Evolutionary conservation across 2,113 vertebrate genomes (phyloP).

Genomic region (Castor canadensis): DNA sequence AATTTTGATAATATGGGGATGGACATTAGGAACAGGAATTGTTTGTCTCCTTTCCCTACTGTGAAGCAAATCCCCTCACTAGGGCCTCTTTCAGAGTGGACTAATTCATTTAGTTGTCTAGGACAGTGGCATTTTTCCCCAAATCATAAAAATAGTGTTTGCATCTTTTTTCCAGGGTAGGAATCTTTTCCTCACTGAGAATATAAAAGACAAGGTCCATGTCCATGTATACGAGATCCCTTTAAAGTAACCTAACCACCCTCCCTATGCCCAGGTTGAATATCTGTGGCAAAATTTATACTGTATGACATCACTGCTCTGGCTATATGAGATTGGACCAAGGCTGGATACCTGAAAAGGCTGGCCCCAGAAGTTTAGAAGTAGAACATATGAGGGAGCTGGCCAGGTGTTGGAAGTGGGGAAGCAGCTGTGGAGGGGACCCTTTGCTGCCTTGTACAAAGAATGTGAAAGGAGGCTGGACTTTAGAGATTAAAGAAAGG

Average conservation of each 20-base stretch:
- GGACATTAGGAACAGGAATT: accelerated
- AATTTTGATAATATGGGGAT: neutral
- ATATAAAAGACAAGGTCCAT: neutral
- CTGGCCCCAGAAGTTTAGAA: neutral
- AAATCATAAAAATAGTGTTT: neutral
- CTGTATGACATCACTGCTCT: neutral
- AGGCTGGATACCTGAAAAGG: neutral
- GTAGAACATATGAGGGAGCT: neutral
- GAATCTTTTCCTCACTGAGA: neutral
- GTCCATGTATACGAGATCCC: accelerated
- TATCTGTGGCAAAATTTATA: neutral
- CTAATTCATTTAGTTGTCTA: neutral
- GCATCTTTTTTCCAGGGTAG: neutral
- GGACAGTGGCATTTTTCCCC: neutral
- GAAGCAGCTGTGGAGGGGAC: neutral
- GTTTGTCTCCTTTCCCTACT: neutral
- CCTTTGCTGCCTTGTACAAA: neutral
- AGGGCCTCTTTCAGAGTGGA: no score
- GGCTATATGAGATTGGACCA: no score
- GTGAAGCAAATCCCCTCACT: neutral
- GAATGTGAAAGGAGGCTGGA: accelerated
- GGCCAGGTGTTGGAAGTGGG: no score
- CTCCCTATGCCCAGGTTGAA: no score
- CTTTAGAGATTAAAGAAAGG: neutral
- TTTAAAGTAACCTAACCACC: neutral